Percentiles rank a stretch among this genome's conserved stretches.
Evolutionary conservation across 2,888 invertebrate genomes (phyloP).

Genomic region (Cepaea hortensis): DNA sequence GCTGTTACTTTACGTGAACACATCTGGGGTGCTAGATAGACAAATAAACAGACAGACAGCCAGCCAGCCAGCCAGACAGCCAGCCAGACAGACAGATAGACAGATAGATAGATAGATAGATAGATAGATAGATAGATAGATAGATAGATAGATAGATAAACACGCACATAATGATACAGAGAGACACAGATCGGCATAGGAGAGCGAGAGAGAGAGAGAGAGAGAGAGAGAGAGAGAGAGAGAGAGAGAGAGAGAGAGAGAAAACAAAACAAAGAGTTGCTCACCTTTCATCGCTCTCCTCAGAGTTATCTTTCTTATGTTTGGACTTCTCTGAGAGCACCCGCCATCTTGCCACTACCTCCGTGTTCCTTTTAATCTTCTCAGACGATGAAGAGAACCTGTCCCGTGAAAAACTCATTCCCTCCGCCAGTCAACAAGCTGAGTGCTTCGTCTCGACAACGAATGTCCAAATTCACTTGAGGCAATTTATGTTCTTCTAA

Average conservation of each 20-base stretch:
- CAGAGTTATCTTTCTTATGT: neutral
- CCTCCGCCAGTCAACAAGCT: neutral
- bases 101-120: neutral
- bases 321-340: conserved; percentile 6
- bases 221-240: too few species aligned
- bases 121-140: conserved; percentile 4
- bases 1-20: too few species aligned
- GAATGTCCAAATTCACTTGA: too few species aligned
- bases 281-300: neutral
- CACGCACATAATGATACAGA: too few species aligned
- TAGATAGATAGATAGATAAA: neutral
- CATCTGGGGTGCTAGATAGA: neutral
- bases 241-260: too few species aligned
- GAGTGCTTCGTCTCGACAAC: neutral
- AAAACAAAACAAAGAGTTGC: neutral
- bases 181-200: too few species aligned
- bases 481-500: too few species aligned
- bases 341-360: neutral
- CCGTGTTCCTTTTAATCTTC: neutral
- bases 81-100: neutral
- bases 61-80: neutral
- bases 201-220: too few species aligned
- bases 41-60: conserved; percentile 9
- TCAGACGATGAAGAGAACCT: neutral
- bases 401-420: neutral